These are phyloP conservation scores for Spilosoma lubricipeda DNA, from an alignment of 2,888 invertebrate genomes.

Conservation along the genomic window DNA sequence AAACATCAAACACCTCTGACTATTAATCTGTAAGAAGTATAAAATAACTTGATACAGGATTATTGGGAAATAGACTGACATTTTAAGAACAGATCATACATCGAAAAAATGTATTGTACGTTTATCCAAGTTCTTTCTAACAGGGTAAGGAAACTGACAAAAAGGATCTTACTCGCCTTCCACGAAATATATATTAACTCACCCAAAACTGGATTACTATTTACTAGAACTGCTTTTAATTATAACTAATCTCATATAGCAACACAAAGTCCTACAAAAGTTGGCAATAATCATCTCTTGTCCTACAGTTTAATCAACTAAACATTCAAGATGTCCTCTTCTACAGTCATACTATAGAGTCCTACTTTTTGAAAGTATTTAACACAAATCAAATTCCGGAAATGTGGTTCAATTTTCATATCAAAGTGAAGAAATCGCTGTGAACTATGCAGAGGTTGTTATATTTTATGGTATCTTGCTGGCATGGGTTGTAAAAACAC, in stretches of 20 bases:
- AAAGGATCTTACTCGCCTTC: background rate
- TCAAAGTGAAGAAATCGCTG: background rate
- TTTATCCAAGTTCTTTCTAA: no score
- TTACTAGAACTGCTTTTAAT: background rate
- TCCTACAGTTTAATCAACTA: background rate
- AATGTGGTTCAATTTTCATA: background rate
- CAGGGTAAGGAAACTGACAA: no score
- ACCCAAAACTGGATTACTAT: no score
- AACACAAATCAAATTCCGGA: background rate
- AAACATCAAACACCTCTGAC: no score
- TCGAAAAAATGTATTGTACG: no score
- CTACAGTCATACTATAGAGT: background rate
- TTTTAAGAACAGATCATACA: no score
- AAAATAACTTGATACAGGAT: no score
- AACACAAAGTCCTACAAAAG: background rate
- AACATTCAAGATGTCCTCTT: background rate
- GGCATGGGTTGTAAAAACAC: slow-evolving; percentile 7
- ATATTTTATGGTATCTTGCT: slow-evolving; percentile 5
- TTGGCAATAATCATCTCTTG: background rate
- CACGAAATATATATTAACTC: background rate
- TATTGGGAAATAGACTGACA: no score
- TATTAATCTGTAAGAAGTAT: no score
- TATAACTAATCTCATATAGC: background rate
- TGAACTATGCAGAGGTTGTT: slow-evolving; percentile 2
- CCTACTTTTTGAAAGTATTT: background rate